phyloP scores from a whole-genome alignment of 1,140 invertebrate genomes.

The Pogonus chalceus region DNA sequence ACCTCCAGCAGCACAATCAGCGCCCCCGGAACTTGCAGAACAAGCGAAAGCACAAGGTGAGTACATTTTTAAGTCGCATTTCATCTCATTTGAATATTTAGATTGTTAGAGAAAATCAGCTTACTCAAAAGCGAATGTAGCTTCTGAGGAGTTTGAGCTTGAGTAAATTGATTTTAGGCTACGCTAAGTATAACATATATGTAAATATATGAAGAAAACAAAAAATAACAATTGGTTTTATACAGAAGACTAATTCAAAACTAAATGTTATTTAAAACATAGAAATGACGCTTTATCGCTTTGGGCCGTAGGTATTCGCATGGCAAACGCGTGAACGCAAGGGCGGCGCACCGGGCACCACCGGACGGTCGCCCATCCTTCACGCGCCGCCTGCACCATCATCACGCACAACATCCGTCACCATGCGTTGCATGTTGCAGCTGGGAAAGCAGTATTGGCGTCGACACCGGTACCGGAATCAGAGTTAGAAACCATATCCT shows the following conservation, averaged over 20 bases:
- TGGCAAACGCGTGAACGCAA: constrained; percentile 28
- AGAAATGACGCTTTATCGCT: constrained; percentile 19
- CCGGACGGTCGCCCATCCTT: neutral
- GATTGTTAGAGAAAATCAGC: too few species aligned
- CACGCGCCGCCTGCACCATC: neutral
- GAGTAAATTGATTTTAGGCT: too few species aligned
- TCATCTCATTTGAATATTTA: too few species aligned
- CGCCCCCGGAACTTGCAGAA: constrained; percentile 50
- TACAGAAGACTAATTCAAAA: too few species aligned
- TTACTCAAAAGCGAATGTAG: too few species aligned
- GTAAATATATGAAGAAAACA: neutral
- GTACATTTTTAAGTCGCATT: too few species aligned
- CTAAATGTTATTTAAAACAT: too few species aligned
- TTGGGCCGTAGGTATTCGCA: constrained; percentile 36
- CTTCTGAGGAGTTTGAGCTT: too few species aligned
- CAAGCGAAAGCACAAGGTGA: constrained; percentile 35
- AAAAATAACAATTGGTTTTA: too few species aligned
- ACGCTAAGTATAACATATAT: neutral
- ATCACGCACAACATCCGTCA: neutral
- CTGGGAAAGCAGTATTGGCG: neutral
- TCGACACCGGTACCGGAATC: too few species aligned
- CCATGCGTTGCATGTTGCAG: constrained; percentile 1
- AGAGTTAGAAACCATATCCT: neutral
- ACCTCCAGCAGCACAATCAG: constrained; percentile 53
- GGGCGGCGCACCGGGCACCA: constrained; percentile 17